Evolutionary conservation across 2,113 vertebrate genomes (phyloP), one percentile per base, ranked within the genome.

Genomic region (Dipodomys ordii): DNA sequence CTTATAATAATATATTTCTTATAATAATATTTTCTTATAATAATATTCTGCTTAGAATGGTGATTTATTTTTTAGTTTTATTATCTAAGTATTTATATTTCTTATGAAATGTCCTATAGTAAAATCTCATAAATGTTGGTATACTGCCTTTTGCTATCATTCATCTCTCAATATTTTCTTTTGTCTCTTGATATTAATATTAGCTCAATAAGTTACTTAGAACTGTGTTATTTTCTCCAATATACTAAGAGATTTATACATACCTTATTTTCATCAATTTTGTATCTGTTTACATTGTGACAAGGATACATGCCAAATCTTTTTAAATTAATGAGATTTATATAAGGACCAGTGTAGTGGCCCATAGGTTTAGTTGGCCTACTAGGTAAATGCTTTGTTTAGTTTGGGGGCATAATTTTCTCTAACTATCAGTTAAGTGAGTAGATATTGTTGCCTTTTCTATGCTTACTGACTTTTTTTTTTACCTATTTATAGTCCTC

Each of bases 121-220:
- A 77, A 3, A 69, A 49, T 25, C 16, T 90, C 32, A 73, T n/a
- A 57, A 78, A 85, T 81, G 7, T 35, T 92, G 23, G 78, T 44
- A 57, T 39, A 82, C 25, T 67, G 1, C 10, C 72, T 74, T 83
- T 80, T 80, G 19, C 53, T 88, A 23, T 39, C 19, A 85, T 60
- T 86, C 7, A 83, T 1, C 93, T 88, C 23, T 91, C 12, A 81
- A 8, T 78, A 49, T 77, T 91, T 90, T 67, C 32, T 32, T 65
- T 83, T 67, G n/a, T 96, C 22, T 72, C 86, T 74, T 80, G 8
- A 74, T 69, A 69, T 35, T 27, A 39, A 64, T 64, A 79, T 62
- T 88, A 46, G 28, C 9, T 8, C 15, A 39, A 39, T 32, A 20
- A 57, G 53, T 57, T 57, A 57, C 53, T 57, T 57, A 57, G 16